Evolutionary conservation across 1,140 invertebrate species (phyloP).

Genomic region (Drosophila nannoptera): DNA sequence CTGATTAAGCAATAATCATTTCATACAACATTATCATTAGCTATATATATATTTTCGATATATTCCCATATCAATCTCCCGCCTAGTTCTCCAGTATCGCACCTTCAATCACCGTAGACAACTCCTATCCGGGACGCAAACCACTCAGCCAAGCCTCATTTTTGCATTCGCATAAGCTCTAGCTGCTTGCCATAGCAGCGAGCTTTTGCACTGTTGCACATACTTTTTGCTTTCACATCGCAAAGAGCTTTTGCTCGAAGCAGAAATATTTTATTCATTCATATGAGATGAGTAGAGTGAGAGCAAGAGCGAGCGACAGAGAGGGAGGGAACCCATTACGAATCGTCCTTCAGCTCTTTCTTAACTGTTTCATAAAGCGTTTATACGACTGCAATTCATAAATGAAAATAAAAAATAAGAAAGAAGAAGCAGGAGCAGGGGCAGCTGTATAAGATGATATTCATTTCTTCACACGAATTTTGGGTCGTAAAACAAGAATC

Average conservation of each 20-base stretch:
- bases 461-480: slow-evolving; percentile 15
- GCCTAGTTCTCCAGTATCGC: too few relatives aligned
- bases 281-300: background rate
- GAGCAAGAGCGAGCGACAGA: too few relatives aligned
- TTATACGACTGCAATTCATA: slow-evolving; percentile 51
- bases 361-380: slow-evolving; percentile 56
- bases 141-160: background rate
- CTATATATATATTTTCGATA: too few relatives aligned
- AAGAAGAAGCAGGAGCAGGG: background rate
- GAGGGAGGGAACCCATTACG: background rate
- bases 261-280: slow-evolving; percentile 3
- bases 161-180: slow-evolving; percentile 4
- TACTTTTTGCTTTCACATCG: background rate
- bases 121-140: slow-evolving; percentile 12
- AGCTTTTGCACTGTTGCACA: slow-evolving; percentile 11
- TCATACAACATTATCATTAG: too few relatives aligned
- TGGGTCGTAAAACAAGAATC: slow-evolving; percentile 56
- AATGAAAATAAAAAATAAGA: slow-evolving; percentile 25
- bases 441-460: slow-evolving; percentile 3
- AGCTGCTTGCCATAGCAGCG: background rate
- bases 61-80: too few relatives aligned
- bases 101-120: background rate
- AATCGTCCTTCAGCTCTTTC: background rate
- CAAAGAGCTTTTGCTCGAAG: slow-evolving; percentile 20
- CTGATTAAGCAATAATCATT: too few relatives aligned